Evolutionary conservation across 2,888 invertebrate species (phyloP).

Genomic region (Ashinkailepas kermadecensis): DNA sequence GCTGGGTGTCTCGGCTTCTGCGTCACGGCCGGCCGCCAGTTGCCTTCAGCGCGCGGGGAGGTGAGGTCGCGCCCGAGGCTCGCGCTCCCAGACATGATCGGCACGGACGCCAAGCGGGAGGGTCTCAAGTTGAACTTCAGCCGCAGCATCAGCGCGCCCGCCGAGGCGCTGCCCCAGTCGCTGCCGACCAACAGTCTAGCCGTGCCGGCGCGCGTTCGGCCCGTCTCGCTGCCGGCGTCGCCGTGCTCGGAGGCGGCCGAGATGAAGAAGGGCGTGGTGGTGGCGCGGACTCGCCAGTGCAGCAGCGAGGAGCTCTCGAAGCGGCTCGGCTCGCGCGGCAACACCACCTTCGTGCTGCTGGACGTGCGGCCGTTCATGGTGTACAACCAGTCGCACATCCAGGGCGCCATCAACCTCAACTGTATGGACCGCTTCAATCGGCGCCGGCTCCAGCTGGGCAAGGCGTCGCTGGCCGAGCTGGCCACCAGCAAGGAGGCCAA

Average conservation of each 20-base stretch:
- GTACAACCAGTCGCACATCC: conserved; percentile 60
- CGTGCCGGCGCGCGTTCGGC: conserved; percentile 29
- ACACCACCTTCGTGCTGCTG: conserved; percentile 47
- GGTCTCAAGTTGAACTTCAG: conserved; percentile 33
- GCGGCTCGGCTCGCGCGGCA: conserved; percentile 38
- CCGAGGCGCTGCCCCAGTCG: neutral
- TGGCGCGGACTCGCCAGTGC: conserved; percentile 49
- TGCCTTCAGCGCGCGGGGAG: neutral
- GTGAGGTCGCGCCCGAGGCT: neutral
- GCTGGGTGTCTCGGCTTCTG: neutral
- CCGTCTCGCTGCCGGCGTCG: conserved; percentile 37
- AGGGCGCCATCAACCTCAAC: conserved; percentile 61
- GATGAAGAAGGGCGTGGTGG: conserved; percentile 48
- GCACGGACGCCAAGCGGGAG: conserved; percentile 33
- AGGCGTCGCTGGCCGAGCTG: conserved; percentile 57
- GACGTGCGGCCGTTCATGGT: conserved; percentile 63
- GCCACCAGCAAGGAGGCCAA: conserved; percentile 57
- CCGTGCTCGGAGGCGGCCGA: conserved; percentile 50
- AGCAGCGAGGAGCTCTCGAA: conserved; percentile 49
- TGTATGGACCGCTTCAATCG: conserved; percentile 62
- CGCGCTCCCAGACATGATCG: conserved; percentile 25
- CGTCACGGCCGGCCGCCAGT: neutral
- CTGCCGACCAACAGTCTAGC: neutral
- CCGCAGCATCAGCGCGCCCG: conserved; percentile 33
- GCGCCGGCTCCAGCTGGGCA: conserved; percentile 57